Evolutionary conservation across 2,888 invertebrate genomes (phyloP).

Genomic region (Halocaridina rubra): DNA sequence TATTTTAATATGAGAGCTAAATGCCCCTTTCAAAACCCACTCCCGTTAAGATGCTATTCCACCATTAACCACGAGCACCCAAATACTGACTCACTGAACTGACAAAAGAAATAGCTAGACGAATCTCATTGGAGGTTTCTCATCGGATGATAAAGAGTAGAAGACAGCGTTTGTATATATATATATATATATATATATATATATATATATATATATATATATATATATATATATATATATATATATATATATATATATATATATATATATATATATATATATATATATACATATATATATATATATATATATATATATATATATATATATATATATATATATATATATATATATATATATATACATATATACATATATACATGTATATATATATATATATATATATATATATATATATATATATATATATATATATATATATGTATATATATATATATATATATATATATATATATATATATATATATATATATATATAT

Average conservation of each 20-base stretch:
- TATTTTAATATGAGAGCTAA: too few relatives aligned
- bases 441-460: background rate
- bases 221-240: constrained; percentile 2
- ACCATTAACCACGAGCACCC: too few relatives aligned
- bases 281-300: background rate
- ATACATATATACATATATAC: background rate
- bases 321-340: background rate
- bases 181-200: background rate
- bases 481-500: background rate
- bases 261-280: background rate
- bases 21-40: too few relatives aligned
- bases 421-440: constrained; percentile 9
- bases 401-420: background rate
- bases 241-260: constrained; percentile 1
- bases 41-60: too few relatives aligned
- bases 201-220: constrained; percentile 4
- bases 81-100: too few relatives aligned
- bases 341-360: background rate
- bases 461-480: constrained; percentile 6
- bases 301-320: background rate
- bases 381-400: constrained; percentile 5
- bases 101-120: too few relatives aligned
- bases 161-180: too few relatives aligned
- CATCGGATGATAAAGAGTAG: too few relatives aligned
- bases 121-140: too few relatives aligned